Conservation (phyloP, 2,888 invertebrate species). For the Blastobasis adustella region DNA sequence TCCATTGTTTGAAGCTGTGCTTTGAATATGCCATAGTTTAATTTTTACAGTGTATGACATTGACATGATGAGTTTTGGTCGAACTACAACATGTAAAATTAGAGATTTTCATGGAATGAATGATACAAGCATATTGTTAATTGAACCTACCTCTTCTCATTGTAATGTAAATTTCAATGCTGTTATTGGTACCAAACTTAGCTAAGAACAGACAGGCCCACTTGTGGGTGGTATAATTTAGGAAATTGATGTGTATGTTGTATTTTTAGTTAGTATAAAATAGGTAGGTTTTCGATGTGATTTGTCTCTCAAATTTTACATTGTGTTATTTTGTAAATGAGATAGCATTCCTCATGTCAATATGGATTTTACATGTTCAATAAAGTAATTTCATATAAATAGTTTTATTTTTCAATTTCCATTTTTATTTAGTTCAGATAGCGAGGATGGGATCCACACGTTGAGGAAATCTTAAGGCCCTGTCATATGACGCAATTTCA, state of each 20-base stretch:
- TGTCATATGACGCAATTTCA: too few species aligned
- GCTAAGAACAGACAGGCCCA: conserved; percentile 43
- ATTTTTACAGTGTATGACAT: conserved; percentile 37
- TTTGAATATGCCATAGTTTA: conserved; percentile 51
- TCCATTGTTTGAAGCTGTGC: conserved; percentile 54
- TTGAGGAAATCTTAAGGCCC: too few species aligned
- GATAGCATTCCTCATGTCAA: conserved; percentile 76
- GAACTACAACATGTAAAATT: conserved; percentile 64
- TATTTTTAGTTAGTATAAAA: conserved; percentile 70
- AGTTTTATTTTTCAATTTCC: conserved; percentile 43
- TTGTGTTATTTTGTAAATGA: conserved; percentile 75
- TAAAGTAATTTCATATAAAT: conserved; percentile 75
- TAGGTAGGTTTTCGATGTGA: conserved; percentile 74
- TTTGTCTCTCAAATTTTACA: conserved; percentile 75
- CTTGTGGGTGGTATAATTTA: conserved; percentile 49
- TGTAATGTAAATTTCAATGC: conserved; percentile 63
- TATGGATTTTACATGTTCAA: conserved; percentile 76
- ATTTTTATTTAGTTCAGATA: conserved; percentile 17
- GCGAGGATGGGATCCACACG: too few species aligned
- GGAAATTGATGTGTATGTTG: conserved; percentile 72
- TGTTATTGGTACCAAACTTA: conserved; percentile 70
- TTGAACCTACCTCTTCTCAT: conserved; percentile 71
- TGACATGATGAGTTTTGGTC: conserved; percentile 62
- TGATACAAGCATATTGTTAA: conserved; percentile 58
- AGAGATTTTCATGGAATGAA: conserved; percentile 48